Base-by-base conservation (phyloP, 2,113 vertebrate genomes). In the Toxotes chatareus region DNA sequence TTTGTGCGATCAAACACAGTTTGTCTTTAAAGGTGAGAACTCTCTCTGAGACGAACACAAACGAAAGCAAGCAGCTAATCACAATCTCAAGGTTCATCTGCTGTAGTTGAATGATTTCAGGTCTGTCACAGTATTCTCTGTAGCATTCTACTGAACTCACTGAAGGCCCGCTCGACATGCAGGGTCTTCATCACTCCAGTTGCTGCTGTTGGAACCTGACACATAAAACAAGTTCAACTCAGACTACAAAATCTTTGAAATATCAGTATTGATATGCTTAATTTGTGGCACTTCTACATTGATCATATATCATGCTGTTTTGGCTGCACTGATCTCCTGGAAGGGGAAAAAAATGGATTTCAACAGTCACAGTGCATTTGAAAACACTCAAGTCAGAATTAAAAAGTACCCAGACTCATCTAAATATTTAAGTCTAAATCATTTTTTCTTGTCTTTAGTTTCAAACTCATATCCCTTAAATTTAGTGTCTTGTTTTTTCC, bases 1-100 rank as follows among this genome's bases (percentile, higher is more conserved):
- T 86, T 66, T 71, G 62, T 86, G 71, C 53, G 75, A 90, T 89
- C 87, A 81, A 86, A 87, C 71, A 71, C 69, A 57, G 47, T 32
- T 6, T 6, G 9, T 74, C 71, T 75, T 69, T 61, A 79, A 72
- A 87, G 75, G 80, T 82, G 67, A 85, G n/a, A 68, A 51, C 68
- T 42, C 2, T 23, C 11, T 51, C 73, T 16, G 56, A 73, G 69
- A 17, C 21, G 0, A 51, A 61, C 51, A 47, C 57, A 69, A 76
- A 73, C 0, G 5, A 46, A 67, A 36, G 44, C 32, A 27, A 21
- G 56, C 59, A 65, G 59, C 69, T 84, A 27, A 47, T 86, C 40
- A 23, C 44, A 63, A 64, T 53, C 74, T 79, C 57, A 36, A 27
- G 38, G 40, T 76, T 76, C 44, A 79, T 56, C 69, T 12, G 40